Base-by-base conservation (phyloP, 2,888 invertebrate species). In the Pasiphila rectangulata region DNA sequence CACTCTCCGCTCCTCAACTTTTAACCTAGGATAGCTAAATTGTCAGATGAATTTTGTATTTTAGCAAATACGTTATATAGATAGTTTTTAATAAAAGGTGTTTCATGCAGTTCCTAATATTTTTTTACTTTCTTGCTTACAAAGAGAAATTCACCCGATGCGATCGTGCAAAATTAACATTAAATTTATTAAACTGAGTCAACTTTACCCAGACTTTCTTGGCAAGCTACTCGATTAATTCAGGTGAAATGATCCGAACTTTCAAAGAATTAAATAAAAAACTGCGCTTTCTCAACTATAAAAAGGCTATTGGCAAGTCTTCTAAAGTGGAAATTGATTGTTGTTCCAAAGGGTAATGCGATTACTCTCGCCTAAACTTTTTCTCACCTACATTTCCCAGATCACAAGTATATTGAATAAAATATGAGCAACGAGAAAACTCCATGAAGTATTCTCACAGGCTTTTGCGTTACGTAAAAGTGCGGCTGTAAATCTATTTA, bases 361-460 rank as follows among this genome's bases (percentile, higher is more conserved):
- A 64, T 65, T 57, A 60, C 50, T 64, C 58, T 57, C 56, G 51
- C 58, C 56, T 38, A 57, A 68, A 66, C 51, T 64, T 68, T 40
- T 51, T 57, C 53, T 61, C 57, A 53, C 61, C 59, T 64, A 63
- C 59, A 62, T 63, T 71, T 59, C 59, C 57, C 59, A 51, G 58
- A 56, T 55, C 56, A 45, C 60, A 57, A 63, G 56, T 61, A 51
- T 60, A 63, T 64, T 70, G 65, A 71, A 75, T 73, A 73, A 69
- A 69, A 63, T 68, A 71, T 70, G 62, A 67, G 59, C 49, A 37
- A 44, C 47, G 52, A 52, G 56, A 51, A 37, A 63, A 59, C 49
- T 66, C 59, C 44, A 51, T 54, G 46, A 63, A 61, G 54, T 60
- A 60, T 54, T 53, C 54, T 50, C 51, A 58, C 52, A 66, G 58